Evolutionary conservation across 2,888 invertebrate species (phyloP).

Genomic region (Oeneis ivallda): DNA sequence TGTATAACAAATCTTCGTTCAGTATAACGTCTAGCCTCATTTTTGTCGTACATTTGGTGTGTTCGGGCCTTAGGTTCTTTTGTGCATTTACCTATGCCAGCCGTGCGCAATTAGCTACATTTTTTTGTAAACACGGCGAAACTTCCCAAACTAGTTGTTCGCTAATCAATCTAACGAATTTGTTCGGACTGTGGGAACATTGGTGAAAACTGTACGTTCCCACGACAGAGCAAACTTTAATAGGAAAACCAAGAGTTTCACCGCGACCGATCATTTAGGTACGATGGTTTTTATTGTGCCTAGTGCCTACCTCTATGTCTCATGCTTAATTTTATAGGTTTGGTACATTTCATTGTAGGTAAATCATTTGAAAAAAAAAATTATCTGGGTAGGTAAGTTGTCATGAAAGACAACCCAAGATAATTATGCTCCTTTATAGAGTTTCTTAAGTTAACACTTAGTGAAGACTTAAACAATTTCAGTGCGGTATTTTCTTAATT

Average conservation of each 20-base stretch:
- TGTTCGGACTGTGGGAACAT: slow-evolving; percentile 15
- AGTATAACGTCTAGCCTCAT: too few relatives aligned
- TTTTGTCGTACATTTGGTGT: too few relatives aligned
- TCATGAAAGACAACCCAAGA: neutral
- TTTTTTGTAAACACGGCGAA: slow-evolving; percentile 16
- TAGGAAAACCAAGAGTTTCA: slow-evolving; percentile 33
- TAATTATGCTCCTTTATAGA: neutral
- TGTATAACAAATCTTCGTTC: too few relatives aligned
- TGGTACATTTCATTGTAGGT: neutral
- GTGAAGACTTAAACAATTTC: neutral
- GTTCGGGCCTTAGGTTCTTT: neutral
- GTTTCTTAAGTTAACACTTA: neutral
- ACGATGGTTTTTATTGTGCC: slow-evolving; percentile 18
- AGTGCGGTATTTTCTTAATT: slow-evolving; percentile 5
- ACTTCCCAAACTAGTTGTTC: slow-evolving; percentile 21
- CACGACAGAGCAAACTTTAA: slow-evolving; percentile 33
- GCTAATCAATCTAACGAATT: slow-evolving; percentile 27
- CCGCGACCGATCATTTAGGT: slow-evolving; percentile 28
- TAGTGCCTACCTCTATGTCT: too few relatives aligned
- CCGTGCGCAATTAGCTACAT: slow-evolving; percentile 8
- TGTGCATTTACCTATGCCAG: slow-evolving; percentile 13
- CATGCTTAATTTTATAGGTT: too few relatives aligned
- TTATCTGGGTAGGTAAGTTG: neutral
- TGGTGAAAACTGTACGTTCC: slow-evolving; percentile 25
- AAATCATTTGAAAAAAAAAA: neutral